Conservation (phyloP, 2,888 invertebrate genomes). For the Lomographa bimaculata region DNA sequence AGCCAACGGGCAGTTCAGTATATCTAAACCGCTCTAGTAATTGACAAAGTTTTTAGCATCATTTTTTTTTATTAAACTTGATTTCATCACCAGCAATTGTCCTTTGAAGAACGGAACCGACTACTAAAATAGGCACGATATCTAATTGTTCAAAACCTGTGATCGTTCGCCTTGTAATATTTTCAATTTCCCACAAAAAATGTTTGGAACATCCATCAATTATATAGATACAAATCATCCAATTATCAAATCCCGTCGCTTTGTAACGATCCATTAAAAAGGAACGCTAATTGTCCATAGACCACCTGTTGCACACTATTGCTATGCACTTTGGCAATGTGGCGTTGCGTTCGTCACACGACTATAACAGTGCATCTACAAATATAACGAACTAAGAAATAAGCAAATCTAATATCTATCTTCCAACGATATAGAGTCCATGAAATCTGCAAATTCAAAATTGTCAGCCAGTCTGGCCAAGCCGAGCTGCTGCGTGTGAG, state of each 20-base stretch:
- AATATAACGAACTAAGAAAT: neutral
- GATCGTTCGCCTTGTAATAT: too few species aligned
- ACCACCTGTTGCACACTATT: slow-evolving; percentile 50
- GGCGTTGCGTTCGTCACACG: slow-evolving; percentile 51
- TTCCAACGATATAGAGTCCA: slow-evolving; percentile 30
- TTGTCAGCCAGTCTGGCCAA: slow-evolving; percentile 28
- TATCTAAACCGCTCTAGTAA: too few species aligned
- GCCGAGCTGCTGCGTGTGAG: slow-evolving; percentile 40
- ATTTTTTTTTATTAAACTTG: too few species aligned
- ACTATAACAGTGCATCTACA: slow-evolving; percentile 37
- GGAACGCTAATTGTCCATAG: slow-evolving; percentile 48
- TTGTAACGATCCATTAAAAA: slow-evolving; percentile 43
- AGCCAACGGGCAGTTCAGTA: too few species aligned
- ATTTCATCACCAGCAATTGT: too few species aligned
- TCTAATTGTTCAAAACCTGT: too few species aligned
- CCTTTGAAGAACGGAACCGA: too few species aligned
- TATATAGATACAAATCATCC: slow-evolving; percentile 11
- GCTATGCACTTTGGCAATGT: slow-evolving; percentile 56
- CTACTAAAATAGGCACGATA: too few species aligned
- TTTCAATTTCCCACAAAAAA: too few species aligned
- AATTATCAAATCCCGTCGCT: slow-evolving; percentile 20
- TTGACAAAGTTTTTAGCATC: too few species aligned
- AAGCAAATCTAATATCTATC: slow-evolving; percentile 19
- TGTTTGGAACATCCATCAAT: slow-evolving; percentile 6
- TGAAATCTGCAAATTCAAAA: slow-evolving; percentile 17